Evolutionary conservation across 1,140 invertebrate species (phyloP), one percentile per base, ranked within the genome.

Genomic region (Penaeus vannamei): DNA sequence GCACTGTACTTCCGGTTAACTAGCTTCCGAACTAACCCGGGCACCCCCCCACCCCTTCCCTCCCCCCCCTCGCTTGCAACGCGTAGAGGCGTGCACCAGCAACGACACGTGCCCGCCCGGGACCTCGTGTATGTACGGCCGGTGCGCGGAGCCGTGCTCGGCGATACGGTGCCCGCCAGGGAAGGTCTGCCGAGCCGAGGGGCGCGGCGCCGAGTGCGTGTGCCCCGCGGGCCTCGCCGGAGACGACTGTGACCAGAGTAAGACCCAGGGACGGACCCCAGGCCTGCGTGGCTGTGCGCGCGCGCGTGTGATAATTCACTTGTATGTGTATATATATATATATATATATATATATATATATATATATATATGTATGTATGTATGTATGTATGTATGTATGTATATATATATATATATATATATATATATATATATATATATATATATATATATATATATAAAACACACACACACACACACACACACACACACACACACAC

Each of bases 71-170:
- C 87, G 92, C 91, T 88, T 87, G 92, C 20, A 87, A 26, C 26
- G 10, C 62, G 76, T 87, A 87, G 85, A 61, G 60, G 85, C 72
- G 26, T 87, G 85, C 79, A 80, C 19, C 85, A 79, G 26, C 22
- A 72, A 87, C 62, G 85, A 77, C 14, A 89, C 59, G 42, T 92
- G 92, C 84, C 88, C 91, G 5, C 77, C 84, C 64, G 90, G 91
- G 53, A 86, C 91, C 79, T 91, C 91, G 10, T 92, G 92, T 76
- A 90, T 92, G 29, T 84, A 92, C 61, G 91, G 91, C 1, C 88
- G 86, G 62, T 92, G 92, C 72, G 90, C 87, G 61, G 91, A 91
- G 61, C 92, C 92, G 19, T 92, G 92, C 77, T 60, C 72, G 60
- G 59, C 85, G 20, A 42, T 83, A 23, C 23, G 46, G 36, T 90